Evolutionary conservation across 2,888 invertebrate species (phyloP), one percentile per base, ranked within the genome.

Genomic region (Odontomyia ornata): DNA sequence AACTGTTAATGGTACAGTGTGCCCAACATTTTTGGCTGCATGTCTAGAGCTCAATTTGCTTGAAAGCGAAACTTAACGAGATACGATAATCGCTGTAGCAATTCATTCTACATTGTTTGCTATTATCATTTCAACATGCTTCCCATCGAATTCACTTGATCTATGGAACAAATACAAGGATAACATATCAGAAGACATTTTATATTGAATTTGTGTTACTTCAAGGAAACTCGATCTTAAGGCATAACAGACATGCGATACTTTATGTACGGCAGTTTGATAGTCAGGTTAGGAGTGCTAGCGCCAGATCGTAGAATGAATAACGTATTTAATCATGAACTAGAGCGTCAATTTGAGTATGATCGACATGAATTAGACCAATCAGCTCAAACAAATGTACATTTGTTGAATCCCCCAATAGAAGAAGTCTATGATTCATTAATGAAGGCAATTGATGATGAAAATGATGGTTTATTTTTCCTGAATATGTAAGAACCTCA

Each of bases 201-300:
- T n/a, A n/a, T n/a, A n/a, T n/a, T n/a, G n/a, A n/a, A n/a, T n/a
- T n/a, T n/a, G n/a, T n/a, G n/a, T n/a, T n/a, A n/a, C n/a, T n/a
- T n/a, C n/a, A n/a, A n/a, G n/a, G n/a, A n/a, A n/a, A n/a, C n/a
- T n/a, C n/a, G n/a, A n/a, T n/a, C n/a, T n/a, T n/a, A n/a, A n/a
- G n/a, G n/a, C n/a, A n/a, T n/a, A n/a, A n/a, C n/a, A 43, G 43
- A 43, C 43, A 43, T 43, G 43, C 13, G 43, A 9, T 43, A 43
- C 13, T 13, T 43, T 13, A 43, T 43, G 43, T 43, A 13, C 43
- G 43, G 79, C 67, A 80, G 60, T 77, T 75, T 80, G 43, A 79
- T 81, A 78, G 57, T 79, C 60, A 79, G 56, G 65, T 82, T 81
- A 79, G 81, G 80, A 77, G 79, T 82, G 78, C 76, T 80, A 79